Evolutionary conservation across 2,797 vertebrate genomes (phyloP), one percentile per base, ranked within the genome.

Genomic region (Lacerta bilineata): DNA sequence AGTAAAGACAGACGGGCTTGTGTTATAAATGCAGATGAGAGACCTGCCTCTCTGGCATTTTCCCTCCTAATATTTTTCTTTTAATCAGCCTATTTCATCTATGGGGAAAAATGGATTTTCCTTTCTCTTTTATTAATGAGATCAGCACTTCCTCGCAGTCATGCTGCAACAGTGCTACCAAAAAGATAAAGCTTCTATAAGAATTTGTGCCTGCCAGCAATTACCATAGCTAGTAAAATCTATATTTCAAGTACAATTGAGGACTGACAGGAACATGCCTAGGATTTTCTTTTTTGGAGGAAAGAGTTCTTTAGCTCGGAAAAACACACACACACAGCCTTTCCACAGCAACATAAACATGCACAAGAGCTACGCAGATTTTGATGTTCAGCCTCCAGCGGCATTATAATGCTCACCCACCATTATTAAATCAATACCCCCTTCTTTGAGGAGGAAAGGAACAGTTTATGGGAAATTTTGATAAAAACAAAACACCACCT

Each of bases 371-470:
- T n/a, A 0, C 2, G 61, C n/a, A 33, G 33, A 87, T 46, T 82
- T 86, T 81, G 33, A 55, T 1, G 2, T 74, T 18, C 90, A 86
- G 50, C 81, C 41, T 91, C 82, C 66, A 80, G 83, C 1, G 87
- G 88, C 46, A 87, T 61, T 87, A 1, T 33, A 61, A 39, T 0
- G 7, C 41, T 64, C 25, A 29, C 23, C 1, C 25, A 77, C 75
- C 75, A 87, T 93, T 93, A 89, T 88, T 92, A 89, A 94, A 91
- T 88, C 87, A 90, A 80, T 81, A 81, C 69, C 76, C 87, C 79
- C n/a, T 85, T 94, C 90, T 83, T 68, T 75, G 41, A 64, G n/a
- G 80, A 72, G 66, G 76, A 83, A 41, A 3, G 84, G 18, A 88
- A 33, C 85, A 75, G 81, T 89, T 88, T 75, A 83, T 9, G 27